These are phyloP conservation scores for Rhodinocichla rosea DNA, from an alignment of 2,113 vertebrate genomes.

Conservation along the genomic window DNA sequence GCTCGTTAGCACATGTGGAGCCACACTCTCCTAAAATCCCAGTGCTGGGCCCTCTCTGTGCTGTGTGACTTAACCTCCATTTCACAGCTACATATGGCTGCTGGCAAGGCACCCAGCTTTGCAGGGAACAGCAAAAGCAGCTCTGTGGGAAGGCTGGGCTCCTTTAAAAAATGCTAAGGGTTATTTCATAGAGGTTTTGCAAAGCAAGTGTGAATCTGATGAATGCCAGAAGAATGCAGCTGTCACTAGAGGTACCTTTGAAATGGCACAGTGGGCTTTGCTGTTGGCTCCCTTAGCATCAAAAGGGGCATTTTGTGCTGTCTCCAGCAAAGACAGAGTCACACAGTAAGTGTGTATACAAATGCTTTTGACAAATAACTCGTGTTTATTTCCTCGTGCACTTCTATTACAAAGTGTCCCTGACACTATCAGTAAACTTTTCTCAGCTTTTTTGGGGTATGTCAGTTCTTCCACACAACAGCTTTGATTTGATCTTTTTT, in stretches of 20 bases:
- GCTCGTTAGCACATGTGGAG: not conserved
- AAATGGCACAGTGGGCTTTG: not conserved
- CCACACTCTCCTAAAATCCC: not conserved
- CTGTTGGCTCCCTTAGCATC: not conserved
- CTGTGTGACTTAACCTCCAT: not conserved
- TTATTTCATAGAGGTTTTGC: not conserved
- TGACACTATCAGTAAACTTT: not conserved
- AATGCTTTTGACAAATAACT: not conserved
- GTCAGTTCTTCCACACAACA: not conserved
- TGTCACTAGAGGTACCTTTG: not conserved
- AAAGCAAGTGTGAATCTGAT: not conserved
- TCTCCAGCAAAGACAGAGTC: not conserved
- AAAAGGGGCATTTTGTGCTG: not conserved
- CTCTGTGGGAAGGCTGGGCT: not conserved
- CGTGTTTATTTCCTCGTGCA: not conserved
- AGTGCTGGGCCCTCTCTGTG: not conserved
- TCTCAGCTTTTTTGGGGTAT: not conserved
- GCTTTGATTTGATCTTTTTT: not conserved
- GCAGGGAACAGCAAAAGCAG: not conserved
- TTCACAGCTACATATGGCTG: conserved; percentile 15
- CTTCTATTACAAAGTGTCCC: not conserved
- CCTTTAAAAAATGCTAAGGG: not conserved
- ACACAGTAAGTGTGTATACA: not conserved
- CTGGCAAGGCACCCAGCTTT: not conserved
- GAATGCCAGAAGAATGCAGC: not conserved